Conservation (phyloP, 2,888 invertebrate species). For the Mythimna pallens region DNA sequence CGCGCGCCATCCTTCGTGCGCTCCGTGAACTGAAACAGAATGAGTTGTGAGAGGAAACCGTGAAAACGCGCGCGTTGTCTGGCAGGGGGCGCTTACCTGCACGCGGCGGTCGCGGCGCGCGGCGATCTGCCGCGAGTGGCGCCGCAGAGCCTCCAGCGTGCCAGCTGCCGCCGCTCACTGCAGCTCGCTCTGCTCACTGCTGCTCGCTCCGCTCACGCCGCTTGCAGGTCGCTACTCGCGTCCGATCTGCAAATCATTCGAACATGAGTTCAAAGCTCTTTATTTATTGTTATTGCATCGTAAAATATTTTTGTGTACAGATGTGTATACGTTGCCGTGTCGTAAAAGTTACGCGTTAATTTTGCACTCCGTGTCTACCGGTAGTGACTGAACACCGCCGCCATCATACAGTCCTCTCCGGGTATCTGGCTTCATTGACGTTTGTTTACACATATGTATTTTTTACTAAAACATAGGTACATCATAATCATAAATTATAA, state of each 20-base stretch:
- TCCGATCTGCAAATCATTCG: constrained; percentile 60
- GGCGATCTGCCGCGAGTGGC: constrained; percentile 96
- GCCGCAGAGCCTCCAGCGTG: constrained; percentile 94
- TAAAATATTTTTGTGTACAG: constrained; percentile 68
- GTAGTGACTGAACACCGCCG: constrained; percentile 23
- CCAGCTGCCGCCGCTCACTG: constrained; percentile 53
- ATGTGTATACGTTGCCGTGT: constrained; percentile 57
- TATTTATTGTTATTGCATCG: constrained; percentile 75
- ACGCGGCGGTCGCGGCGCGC: constrained; percentile 93
- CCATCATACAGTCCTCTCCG: constrained; percentile 31
- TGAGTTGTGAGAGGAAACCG: constrained; percentile 60
- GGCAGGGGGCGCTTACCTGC: constrained; percentile 91
- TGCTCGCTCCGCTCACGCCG: constrained; percentile 34
- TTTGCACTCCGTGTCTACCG: constrained; percentile 45
- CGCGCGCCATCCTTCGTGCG: constrained; percentile 86
- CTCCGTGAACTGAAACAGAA: constrained; percentile 87
- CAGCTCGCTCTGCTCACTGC: constrained; percentile 31
- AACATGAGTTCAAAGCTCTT: constrained; percentile 71
- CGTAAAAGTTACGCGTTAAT: constrained; percentile 63
- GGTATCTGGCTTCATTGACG: constrained; percentile 43
- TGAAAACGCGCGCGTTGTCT: constrained; percentile 62
- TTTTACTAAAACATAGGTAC: constrained; percentile 14
- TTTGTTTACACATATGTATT: constrained; percentile 39
- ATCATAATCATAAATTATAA: constrained; percentile 34
- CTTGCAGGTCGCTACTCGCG: constrained; percentile 22